Percentiles rank a stretch among this genome's conserved stretches.
These are phyloP conservation scores for Microplitis mediator DNA, from an alignment of 1,140 invertebrate species.

Conservation along the genomic window DNA sequence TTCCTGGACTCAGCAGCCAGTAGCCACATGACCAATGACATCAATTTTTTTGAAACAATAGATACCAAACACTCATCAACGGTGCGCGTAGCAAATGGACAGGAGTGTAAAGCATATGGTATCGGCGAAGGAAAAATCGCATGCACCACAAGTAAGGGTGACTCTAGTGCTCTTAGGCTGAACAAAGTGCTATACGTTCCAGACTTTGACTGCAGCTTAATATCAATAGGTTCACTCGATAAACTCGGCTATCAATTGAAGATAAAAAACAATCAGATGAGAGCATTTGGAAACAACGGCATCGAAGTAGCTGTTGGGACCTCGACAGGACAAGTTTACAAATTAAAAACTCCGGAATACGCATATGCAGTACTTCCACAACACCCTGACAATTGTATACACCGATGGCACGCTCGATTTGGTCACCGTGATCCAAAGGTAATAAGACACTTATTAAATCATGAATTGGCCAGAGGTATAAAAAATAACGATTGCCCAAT, in stretches of 20 bases:
- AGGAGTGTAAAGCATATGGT: neutral
- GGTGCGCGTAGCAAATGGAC: neutral
- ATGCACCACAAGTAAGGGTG: neutral
- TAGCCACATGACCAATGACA: neutral
- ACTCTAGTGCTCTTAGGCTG: neutral
- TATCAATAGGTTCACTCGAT: neutral
- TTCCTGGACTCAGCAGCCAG: neutral
- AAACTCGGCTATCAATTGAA: neutral
- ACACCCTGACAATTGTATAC: neutral
- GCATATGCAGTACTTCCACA: no score
- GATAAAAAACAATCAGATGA: neutral
- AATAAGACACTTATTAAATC: no score
- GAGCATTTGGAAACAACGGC: no score
- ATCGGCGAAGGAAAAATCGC: neutral
- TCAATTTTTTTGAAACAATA: neutral
- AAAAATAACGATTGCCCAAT: no score
- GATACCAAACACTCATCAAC: neutral
- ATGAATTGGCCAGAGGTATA: no score
- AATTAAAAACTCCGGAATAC: no score
- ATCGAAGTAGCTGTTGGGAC: no score
- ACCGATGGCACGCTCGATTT: neutral
- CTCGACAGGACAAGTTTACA: no score
- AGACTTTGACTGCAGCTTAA: neutral
- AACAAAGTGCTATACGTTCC: conserved; percentile 1
- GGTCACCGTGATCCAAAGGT: neutral